Evolutionary conservation across 2,113 vertebrate species (phyloP).

Genomic region (Antidorcas marsupialis): DNA sequence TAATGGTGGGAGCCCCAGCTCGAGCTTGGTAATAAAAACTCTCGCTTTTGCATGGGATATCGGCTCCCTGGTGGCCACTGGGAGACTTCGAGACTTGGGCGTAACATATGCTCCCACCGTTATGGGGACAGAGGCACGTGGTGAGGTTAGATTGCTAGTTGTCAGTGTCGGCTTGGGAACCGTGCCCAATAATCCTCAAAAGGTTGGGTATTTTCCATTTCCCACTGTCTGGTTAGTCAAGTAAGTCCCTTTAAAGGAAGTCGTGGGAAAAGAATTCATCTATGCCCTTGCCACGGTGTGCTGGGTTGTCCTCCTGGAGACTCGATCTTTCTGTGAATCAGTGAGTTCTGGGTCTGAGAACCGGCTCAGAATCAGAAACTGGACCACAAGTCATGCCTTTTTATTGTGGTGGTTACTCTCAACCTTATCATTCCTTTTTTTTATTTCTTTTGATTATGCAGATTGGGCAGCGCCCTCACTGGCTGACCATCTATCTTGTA

Average conservation of each 20-base stretch:
- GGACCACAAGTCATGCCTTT: neutral
- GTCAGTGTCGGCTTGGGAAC: neutral
- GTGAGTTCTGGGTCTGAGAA: neutral
- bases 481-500: neutral
- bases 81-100: too few species aligned
- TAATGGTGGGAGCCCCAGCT: too few species aligned
- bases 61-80: too few species aligned
- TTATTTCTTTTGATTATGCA: neutral
- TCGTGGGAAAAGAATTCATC: neutral
- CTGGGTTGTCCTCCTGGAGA: neutral
- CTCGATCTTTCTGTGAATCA: neutral
- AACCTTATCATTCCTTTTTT: neutral
- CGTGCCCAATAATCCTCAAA: neutral
- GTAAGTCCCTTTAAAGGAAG: neutral
- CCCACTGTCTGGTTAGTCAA: neutral
- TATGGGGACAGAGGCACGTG: neutral
- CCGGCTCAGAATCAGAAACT: neutral
- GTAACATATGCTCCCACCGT: neutral
- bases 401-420: neutral
- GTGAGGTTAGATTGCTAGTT: neutral
- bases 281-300: neutral
- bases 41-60: too few species aligned
- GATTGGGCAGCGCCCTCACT: neutral
- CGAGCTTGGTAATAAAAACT: too few species aligned
- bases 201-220: neutral